A percentile compares a stretch with the other conserved stretches of the same genome.
These are phyloP conservation scores for Trichogramma pretiosum DNA, from an alignment of 1,140 invertebrate genomes.

Conservation along the genomic window DNA sequence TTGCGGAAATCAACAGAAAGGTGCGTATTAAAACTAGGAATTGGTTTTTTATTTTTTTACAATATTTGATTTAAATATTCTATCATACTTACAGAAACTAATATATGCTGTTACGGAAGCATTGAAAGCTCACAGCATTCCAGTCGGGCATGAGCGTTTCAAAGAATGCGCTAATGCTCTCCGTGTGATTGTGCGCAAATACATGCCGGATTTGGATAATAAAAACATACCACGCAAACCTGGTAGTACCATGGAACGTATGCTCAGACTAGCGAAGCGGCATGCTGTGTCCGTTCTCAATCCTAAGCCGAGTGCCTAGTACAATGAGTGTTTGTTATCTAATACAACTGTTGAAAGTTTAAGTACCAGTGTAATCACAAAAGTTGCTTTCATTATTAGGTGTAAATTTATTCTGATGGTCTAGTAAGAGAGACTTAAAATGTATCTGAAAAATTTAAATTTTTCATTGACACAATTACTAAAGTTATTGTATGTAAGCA, in stretches of 20 bases:
- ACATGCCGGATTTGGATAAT: constrained; percentile 39
- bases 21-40: constrained; percentile 34
- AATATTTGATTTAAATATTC: neutral
- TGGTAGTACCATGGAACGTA: constrained; percentile 47
- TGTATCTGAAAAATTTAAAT: too few species aligned
- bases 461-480: too few species aligned
- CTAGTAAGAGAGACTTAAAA: too few species aligned
- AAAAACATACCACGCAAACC: constrained; percentile 38
- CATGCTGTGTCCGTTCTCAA: constrained; percentile 53
- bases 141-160: constrained; percentile 54
- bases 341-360: too few species aligned
- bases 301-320: neutral
- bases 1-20: constrained; percentile 56
- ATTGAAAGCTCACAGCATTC: constrained; percentile 53
- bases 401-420: too few species aligned
- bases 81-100: constrained; percentile 50
- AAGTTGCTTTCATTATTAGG: too few species aligned
- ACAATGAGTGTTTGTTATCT: too few species aligned
- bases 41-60: constrained; percentile 2
- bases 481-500: too few species aligned
- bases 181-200: constrained; percentile 50
- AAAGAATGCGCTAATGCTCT: constrained; percentile 52
- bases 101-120: constrained; percentile 61
- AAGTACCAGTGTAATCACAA: too few species aligned
- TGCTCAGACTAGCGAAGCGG: constrained; percentile 53